Percentiles rank a stretch among this genome's conserved stretches.
Conservation (phyloP, 2,888 invertebrate genomes). For the Neoascia interrupta region DNA sequence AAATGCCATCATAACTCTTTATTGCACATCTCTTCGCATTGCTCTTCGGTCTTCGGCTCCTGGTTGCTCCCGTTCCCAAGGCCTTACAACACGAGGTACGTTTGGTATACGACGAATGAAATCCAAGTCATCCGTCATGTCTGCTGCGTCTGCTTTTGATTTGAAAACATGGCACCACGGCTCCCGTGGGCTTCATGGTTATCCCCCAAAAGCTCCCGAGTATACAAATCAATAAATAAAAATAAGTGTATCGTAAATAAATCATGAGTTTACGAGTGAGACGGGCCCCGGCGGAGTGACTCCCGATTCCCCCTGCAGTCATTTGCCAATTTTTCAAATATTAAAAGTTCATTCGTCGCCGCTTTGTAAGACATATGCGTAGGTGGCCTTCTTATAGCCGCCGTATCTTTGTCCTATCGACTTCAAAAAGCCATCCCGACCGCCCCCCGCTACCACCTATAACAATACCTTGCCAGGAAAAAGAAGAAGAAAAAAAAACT, state of each 20-base stretch:
- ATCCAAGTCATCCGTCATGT: constrained; percentile 36
- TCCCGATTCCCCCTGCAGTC: constrained; percentile 11
- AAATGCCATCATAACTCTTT: constrained; percentile 60
- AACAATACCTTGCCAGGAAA: background rate
- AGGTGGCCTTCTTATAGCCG: background rate
- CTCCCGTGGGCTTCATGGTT: background rate
- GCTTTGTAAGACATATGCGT: constrained; percentile 17
- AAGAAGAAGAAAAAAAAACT: background rate
- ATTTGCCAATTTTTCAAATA: constrained; percentile 46
- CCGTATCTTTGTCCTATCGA: background rate
- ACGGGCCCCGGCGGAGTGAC: background rate
- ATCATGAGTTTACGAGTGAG: constrained; percentile 36
- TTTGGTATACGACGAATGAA: background rate
- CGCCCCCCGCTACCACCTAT: background rate
- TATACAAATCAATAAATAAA: constrained; percentile 58
- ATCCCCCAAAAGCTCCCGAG: constrained; percentile 4
- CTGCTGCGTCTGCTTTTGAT: constrained; percentile 22
- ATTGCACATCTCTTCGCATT: constrained; percentile 36
- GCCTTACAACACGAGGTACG: too few species aligned
- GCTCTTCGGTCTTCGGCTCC: background rate
- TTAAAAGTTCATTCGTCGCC: constrained; percentile 49
- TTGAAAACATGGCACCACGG: constrained; percentile 11
- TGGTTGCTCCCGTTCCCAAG: background rate
- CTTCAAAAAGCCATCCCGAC: too few species aligned
- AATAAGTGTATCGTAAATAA: constrained; percentile 55